Evolutionary conservation across 2,113 vertebrate species (phyloP), one percentile per base, ranked within the genome.

Genomic region (Cyanoramphus novaezelandiae): DNA sequence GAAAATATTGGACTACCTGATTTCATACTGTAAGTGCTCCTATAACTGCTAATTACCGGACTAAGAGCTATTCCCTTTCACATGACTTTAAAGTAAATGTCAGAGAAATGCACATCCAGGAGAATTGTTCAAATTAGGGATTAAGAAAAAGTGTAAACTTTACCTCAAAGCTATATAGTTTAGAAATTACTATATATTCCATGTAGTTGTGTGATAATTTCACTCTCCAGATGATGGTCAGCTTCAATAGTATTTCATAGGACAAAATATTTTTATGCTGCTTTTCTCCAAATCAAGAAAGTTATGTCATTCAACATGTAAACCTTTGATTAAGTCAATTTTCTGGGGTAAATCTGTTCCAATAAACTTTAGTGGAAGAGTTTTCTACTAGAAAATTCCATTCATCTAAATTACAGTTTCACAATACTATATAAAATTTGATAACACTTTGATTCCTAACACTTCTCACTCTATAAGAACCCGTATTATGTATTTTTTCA

Each of bases 281-380:
- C 6, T 28, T 69, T 77, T 60, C 16, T 29, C 23, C 27, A 35
- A 43, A 39, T 52, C 14, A 33, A 5, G 6, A 3, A 31, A 23
- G 12, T 47, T 2, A 4, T 3, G 4, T 16, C 17, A 33, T 8
- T 69, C 35, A 31, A 31, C 3, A n/a, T 2, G 2, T 11, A 70
- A 65, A 53, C 10, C 14, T 82, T 46, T 10, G 9, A 69, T 13
- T 62, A 52, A 65, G 16, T 49, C 44, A 27, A 37, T 59, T 49
- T 62, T 52, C 35, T 60, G 15, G 6, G 39, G 15, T 46, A 49
- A 68, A 79, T n/a, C 5, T 9, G 6, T 69, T 69, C 14, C 2
- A 60, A 72, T 37, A 18, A 71, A 7, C 7, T 86, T 55, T 7
- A 17, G 9, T 44, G 4, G 23, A 78, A 80, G 9, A 60, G 4